phyloP scores from a whole-genome alignment of 2,113 vertebrate genomes.

The Daboia siamensis region DNA sequence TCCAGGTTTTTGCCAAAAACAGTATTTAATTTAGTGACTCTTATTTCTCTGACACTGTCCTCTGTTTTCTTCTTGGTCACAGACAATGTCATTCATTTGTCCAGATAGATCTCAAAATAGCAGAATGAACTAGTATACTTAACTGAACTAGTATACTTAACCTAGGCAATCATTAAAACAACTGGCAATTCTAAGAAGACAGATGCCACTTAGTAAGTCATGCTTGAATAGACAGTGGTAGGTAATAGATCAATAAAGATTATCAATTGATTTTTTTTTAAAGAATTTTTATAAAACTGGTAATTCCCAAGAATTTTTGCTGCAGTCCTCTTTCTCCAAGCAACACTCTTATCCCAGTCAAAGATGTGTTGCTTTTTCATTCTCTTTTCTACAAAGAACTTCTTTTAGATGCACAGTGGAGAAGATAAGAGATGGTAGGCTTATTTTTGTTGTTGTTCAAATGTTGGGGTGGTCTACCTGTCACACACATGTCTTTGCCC shows the following conservation, averaged over 20 bases:
- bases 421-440: background rate
- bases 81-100: background rate
- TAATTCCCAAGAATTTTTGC: background rate
- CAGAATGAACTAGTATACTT: background rate
- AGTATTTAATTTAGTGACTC: background rate
- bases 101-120: background rate
- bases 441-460: background rate
- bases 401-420: background rate
- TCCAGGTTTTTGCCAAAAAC: background rate
- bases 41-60: background rate
- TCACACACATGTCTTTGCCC: background rate
- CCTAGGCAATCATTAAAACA: background rate
- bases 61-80: background rate
- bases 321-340: background rate
- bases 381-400: background rate
- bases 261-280: background rate
- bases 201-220: background rate
- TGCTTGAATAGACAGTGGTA: background rate
- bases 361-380: background rate
- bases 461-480: background rate
- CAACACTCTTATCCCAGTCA: background rate
- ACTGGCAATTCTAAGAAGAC: background rate
- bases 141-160: background rate
- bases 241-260: background rate
- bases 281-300: background rate